Evolutionary conservation across 2,113 vertebrate genomes (phyloP).

Genomic region (Forbesichthys agassizii): DNA sequence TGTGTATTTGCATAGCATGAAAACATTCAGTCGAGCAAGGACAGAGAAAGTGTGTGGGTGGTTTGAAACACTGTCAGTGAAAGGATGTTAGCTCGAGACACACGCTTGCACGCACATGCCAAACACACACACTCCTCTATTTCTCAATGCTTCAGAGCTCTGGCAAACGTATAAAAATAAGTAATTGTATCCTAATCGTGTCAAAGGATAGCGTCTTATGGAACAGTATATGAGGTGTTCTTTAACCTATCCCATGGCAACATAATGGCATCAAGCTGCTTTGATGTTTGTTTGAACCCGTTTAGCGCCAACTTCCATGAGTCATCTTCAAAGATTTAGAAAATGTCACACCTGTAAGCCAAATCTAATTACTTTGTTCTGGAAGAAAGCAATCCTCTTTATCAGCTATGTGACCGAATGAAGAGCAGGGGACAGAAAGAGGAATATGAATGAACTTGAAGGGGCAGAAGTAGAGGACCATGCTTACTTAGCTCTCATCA

Average conservation of each 20-base stretch:
- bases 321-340: background rate
- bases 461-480: background rate
- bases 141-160: slow-evolving; percentile 40
- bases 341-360: slow-evolving; percentile 19
- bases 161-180: slow-evolving; percentile 34
- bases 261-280: no score
- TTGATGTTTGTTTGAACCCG: no score
- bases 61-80: slow-evolving; percentile 51
- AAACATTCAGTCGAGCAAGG: slow-evolving; percentile 38
- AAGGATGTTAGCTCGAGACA: slow-evolving; percentile 46
- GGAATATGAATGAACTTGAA: no score
- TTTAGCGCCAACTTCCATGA: background rate
- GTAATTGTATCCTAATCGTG: slow-evolving; percentile 6
- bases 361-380: slow-evolving; percentile 10
- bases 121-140: slow-evolving; percentile 25
- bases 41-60: slow-evolving; percentile 62
- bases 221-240: no score
- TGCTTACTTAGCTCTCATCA: slow-evolving; percentile 94
- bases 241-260: no score
- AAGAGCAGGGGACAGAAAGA: background rate
- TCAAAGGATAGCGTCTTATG: background rate
- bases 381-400: slow-evolving; percentile 13
- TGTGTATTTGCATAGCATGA: slow-evolving; percentile 56
- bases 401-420: slow-evolving; percentile 17
- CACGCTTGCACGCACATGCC: slow-evolving; percentile 1